Evolutionary conservation across 2,888 invertebrate genomes (phyloP).

Genomic region (Athalia circularis): DNA sequence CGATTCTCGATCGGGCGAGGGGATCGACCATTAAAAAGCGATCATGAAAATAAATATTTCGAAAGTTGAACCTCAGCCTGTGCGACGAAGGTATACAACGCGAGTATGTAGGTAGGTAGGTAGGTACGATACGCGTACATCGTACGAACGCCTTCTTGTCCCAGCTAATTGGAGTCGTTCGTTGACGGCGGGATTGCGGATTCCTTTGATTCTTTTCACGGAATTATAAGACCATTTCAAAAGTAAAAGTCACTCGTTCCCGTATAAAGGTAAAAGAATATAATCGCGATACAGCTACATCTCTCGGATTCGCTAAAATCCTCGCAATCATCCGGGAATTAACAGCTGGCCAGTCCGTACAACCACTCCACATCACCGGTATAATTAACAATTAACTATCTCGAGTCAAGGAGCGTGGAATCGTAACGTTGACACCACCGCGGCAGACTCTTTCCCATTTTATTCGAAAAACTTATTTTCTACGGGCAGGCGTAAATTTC

Average conservation of each 20-base stretch:
- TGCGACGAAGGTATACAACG: too few species aligned
- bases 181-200: slow-evolving; percentile 33
- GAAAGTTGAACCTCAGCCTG: slow-evolving; percentile 16
- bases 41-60: slow-evolving; percentile 45
- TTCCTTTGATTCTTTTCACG: slow-evolving; percentile 38
- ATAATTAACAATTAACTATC: slow-evolving; percentile 38
- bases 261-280: not conserved
- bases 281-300: not conserved
- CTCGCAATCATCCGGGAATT: slow-evolving; percentile 33
- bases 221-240: slow-evolving; percentile 30
- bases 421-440: slow-evolving; percentile 27
- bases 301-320: slow-evolving; percentile 14
- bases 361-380: not conserved
- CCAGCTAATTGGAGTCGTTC: slow-evolving; percentile 34
- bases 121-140: not conserved
- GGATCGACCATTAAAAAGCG: slow-evolving; percentile 42
- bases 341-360: not conserved
- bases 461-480: not conserved
- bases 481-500: not conserved
- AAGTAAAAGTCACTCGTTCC: slow-evolving; percentile 35
- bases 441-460: not conserved
- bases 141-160: slow-evolving; percentile 33
- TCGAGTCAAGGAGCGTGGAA: slow-evolving; percentile 29
- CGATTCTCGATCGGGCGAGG: not conserved
- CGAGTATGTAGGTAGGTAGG: too few species aligned